A percentile compares a stretch with the other conserved stretches of the same genome.
These are phyloP conservation scores for Oithona nana DNA, from an alignment of 2,888 invertebrate genomes.

Conservation along the genomic window DNA sequence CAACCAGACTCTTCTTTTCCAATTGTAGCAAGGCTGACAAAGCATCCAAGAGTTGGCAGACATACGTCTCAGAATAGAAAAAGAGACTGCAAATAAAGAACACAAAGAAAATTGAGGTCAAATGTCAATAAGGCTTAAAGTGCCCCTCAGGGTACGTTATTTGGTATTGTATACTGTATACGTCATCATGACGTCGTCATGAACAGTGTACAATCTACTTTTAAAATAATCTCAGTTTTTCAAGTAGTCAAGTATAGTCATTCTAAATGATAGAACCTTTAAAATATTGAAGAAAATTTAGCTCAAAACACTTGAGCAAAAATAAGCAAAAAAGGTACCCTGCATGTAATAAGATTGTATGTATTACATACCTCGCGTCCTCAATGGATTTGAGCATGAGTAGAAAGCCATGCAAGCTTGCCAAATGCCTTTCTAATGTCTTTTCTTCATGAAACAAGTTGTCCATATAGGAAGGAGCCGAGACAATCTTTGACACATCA, in stretches of 20 bases:
- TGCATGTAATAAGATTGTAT: too few relatives aligned
- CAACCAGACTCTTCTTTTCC: background rate
- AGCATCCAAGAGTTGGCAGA: background rate
- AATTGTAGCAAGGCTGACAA: background rate
- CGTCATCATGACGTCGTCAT: too few relatives aligned
- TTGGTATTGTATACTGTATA: too few relatives aligned
- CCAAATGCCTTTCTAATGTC: background rate
- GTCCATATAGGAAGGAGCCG: background rate
- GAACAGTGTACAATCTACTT: too few relatives aligned
- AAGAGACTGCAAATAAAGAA: background rate
- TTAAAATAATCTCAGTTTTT: too few relatives aligned
- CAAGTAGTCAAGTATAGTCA: too few relatives aligned
- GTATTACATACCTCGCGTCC: background rate
- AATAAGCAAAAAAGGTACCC: too few relatives aligned
- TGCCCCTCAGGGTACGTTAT: too few relatives aligned
- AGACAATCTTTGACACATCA: background rate
- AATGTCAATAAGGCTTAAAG: too few relatives aligned
- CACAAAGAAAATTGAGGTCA: background rate
- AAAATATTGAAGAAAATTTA: too few relatives aligned
- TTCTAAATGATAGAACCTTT: too few relatives aligned
- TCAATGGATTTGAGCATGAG: background rate
- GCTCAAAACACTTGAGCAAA: too few relatives aligned
- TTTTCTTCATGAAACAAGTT: background rate
- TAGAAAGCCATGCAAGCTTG: background rate
- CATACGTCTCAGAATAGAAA: background rate